Percentiles rank a stretch among this genome's conserved stretches.
phyloP scores from a whole-genome alignment of 2,888 invertebrate genomes.

The Adela reaumurella region DNA sequence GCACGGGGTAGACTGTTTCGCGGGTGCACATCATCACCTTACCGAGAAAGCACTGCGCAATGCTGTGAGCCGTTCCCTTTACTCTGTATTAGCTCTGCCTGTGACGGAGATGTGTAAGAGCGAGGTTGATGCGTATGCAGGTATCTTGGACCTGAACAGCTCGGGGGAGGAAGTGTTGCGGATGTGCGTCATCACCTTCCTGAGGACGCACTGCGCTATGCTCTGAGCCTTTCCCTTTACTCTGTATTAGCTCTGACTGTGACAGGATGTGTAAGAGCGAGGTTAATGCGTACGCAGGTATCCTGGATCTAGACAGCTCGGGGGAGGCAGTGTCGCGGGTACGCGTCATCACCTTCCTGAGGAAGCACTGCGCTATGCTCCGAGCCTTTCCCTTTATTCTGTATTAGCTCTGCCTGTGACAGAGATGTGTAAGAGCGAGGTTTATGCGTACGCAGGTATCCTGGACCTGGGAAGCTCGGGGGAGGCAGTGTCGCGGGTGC shows the following conservation, averaged over 20 bases:
- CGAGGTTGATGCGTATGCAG: too few species aligned
- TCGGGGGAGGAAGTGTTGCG: slow-evolving; percentile 89
- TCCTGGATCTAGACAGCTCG: slow-evolving; percentile 83
- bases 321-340: slow-evolving; percentile 89
- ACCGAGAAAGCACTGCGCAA: slow-evolving; percentile 74
- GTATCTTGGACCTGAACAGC: slow-evolving; percentile 80
- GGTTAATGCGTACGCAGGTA: too few species aligned
- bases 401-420: too few species aligned
- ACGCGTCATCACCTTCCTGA: slow-evolving; percentile 76
- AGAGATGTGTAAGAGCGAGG: slow-evolving; percentile 21
- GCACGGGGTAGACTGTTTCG: slow-evolving; percentile 88
- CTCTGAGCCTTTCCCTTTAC: too few species aligned
- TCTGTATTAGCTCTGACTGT: too few species aligned
- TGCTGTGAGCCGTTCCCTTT: too few species aligned
- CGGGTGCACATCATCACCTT: slow-evolving; percentile 80
- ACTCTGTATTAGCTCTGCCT: too few species aligned
- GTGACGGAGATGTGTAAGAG: slow-evolving; percentile 17
- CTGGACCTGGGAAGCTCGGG: slow-evolving; percentile 88
- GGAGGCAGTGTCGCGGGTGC: slow-evolving; percentile 84
- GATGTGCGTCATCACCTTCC: slow-evolving; percentile 76
- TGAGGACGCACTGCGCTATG: slow-evolving; percentile 83
- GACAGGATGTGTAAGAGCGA: too few species aligned
- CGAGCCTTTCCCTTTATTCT: too few species aligned
- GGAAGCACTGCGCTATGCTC: too few species aligned
- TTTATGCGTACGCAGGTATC: slow-evolving; percentile 74